phyloP scores from a whole-genome alignment of 2,888 invertebrate species.

The Azorinus chamasolen region DNA sequence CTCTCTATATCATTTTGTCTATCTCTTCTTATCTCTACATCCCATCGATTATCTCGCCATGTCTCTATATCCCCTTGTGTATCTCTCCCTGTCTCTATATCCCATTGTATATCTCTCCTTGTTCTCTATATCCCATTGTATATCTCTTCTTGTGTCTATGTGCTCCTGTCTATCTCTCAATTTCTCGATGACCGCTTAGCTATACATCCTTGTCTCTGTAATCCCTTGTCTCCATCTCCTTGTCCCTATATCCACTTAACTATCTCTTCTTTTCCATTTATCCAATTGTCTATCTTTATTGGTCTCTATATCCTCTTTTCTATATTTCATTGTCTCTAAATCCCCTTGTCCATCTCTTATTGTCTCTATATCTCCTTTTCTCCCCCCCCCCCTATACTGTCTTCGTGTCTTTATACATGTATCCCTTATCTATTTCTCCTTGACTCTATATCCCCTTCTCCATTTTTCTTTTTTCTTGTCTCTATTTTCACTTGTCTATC shows the following conservation, averaged over 20 bases:
- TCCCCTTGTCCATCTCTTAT: neutral
- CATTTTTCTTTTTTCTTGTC: neutral
- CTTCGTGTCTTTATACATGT: neutral
- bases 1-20: neutral
- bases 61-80: neutral
- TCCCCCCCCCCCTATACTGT: neutral
- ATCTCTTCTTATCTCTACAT: neutral
- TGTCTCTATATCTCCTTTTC: slow-evolving; percentile 22
- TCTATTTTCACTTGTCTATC: neutral
- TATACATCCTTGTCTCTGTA: neutral
- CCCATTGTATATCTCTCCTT: neutral
- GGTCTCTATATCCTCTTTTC: neutral
- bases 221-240: neutral
- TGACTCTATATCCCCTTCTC: neutral
- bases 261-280: neutral
- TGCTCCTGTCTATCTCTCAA: neutral
- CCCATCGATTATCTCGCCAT: neutral
- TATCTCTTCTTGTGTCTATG: neutral
- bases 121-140: neutral
- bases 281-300: neutral
- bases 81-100: neutral
- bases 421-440: neutral
- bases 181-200: neutral
- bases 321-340: neutral
- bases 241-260: neutral